phyloP scores from a whole-genome alignment of 2,888 invertebrate species.

The Caenorhabditis plicata region DNA sequence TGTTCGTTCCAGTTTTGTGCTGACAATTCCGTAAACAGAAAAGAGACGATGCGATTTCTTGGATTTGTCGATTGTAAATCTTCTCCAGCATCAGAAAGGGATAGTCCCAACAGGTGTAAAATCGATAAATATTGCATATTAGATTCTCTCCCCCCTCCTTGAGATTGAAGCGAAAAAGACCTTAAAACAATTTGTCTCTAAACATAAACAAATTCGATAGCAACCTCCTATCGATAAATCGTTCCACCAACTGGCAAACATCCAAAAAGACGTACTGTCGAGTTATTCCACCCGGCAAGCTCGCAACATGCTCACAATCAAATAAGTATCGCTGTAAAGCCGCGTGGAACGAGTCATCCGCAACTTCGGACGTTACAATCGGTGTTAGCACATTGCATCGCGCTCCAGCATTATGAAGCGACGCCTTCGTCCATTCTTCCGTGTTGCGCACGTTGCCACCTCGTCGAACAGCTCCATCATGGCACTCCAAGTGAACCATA shows the following conservation, averaged over 20 bases:
- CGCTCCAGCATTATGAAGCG: slow-evolving; percentile 94
- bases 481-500: slow-evolving; percentile 95
- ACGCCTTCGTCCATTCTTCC: slow-evolving; percentile 74
- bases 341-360: slow-evolving; percentile 87
- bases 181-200: no score
- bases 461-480: slow-evolving; percentile 83
- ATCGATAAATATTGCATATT: slow-evolving; percentile 83
- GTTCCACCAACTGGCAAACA: slow-evolving; percentile 37
- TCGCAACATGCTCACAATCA: slow-evolving; percentile 27
- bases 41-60: slow-evolving; percentile 26
- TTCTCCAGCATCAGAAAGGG: slow-evolving; percentile 24
- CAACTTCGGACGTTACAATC: slow-evolving; percentile 91
- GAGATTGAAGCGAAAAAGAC: slow-evolving; percentile 94
- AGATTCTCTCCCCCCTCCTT: slow-evolving; percentile 72
- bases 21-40: slow-evolving; percentile 41
- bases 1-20: slow-evolving; percentile 38
- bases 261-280: slow-evolving; percentile 36
- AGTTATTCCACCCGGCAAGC: slow-evolving; percentile 73
- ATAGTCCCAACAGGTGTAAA: slow-evolving; percentile 39
- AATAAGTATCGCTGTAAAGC: slow-evolving; percentile 71
- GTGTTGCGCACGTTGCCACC: slow-evolving; percentile 28
- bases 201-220: background rate
- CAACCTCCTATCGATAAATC: slow-evolving; percentile 33
- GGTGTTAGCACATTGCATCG: slow-evolving; percentile 94
- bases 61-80: slow-evolving; percentile 6